These are phyloP conservation scores for Spheniscus mendiculus DNA, from an alignment of 2,113 vertebrate genomes.

Conservation along the genomic window DNA sequence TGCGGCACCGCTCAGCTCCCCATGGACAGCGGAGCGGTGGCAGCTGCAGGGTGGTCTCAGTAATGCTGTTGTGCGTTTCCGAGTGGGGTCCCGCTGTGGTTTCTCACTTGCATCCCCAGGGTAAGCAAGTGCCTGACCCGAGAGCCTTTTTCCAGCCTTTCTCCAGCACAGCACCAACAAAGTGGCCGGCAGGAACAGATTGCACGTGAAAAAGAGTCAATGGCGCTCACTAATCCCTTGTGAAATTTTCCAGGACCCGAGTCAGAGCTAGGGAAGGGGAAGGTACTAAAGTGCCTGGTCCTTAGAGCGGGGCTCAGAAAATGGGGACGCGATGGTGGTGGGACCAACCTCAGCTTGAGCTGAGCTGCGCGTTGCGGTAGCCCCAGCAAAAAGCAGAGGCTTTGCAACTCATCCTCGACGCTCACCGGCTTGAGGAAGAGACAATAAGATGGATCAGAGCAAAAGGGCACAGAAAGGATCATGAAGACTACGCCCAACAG, in stretches of 20 bases:
- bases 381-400: neutral
- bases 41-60: neutral
- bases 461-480: neutral
- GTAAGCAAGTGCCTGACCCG: neutral
- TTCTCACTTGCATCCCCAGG: neutral
- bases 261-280: neutral
- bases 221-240: neutral
- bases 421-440: fast-evolving
- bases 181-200: neutral
- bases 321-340: fast-evolving
- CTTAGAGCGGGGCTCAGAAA: neutral
- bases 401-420: neutral
- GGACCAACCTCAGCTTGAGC: neutral
- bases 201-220: neutral
- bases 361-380: fast-evolving
- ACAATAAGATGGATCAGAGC: neutral
- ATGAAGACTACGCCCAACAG: neutral
- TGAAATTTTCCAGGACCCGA: neutral
- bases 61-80: fast-evolving
- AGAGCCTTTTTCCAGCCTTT: neutral
- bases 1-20: neutral
- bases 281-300: neutral
- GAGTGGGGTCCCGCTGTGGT: neutral
- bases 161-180: neutral
- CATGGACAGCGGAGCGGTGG: fast-evolving